Evolutionary conservation across 2,113 vertebrate species (phyloP), one percentile per base, ranked within the genome.

Genomic region (Planiliza haematocheilus): DNA sequence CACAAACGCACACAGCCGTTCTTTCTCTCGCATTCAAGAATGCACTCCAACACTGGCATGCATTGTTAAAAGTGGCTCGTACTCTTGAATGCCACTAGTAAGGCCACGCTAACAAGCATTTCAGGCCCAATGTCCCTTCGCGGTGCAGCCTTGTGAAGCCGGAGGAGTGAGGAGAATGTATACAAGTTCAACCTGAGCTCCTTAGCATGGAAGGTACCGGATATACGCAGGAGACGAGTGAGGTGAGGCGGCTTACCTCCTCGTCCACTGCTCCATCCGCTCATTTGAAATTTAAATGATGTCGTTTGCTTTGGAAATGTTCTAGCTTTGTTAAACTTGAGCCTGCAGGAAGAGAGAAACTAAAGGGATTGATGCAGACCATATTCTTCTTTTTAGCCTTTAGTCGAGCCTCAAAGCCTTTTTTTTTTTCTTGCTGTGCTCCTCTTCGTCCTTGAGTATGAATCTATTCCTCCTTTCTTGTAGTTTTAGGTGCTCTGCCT

Each of bases 151-250:
- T 50, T 18, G 74, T 53, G 63, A 60, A 69, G 70, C 17, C 55
- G 21, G 66, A 67, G 51, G 61, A 62, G 77, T 85, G 90, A 91
- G 83, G 46, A 41, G 88, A 88, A 87, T 85, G 81, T 62, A 66
- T 72, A 82, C 70, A 17, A 81, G 83, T 68, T 48, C 5, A 13
- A 37, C 61, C 66, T 43, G 68, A 73, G 63, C 82, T 89, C 82
- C 42, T 79, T 74, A 81, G 64, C 77, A 72, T 74, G 74, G 80
- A 74, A 36, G 73, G 37, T 79, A 43, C 49, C 34, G 13, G 63
- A 53, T 50, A 24, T 53, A 24, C 50, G 3, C 56, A 10, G 42
- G 57, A 81, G 68, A 56, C 12, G 39, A 62, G 66, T 38, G 67
- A 48, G 49, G 43, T 53, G 4, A 37, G 70, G 36, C 49, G 34